Evolutionary conservation across 2,797 vertebrate species (phyloP).

Genomic region (Petrocephalus schoutedeni): DNA sequence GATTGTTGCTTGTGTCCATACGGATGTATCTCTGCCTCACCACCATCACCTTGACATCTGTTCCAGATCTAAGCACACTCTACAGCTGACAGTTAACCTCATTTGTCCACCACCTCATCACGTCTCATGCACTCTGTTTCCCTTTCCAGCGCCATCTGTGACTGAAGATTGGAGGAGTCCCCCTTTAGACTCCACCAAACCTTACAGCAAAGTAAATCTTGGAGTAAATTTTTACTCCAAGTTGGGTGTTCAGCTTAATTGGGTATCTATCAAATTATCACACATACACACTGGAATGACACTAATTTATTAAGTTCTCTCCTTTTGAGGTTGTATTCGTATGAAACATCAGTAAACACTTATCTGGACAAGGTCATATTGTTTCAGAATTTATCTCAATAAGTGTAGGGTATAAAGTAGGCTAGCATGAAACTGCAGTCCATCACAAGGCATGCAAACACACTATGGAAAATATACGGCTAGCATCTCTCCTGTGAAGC

Average conservation of each 20-base stretch:
- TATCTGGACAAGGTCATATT: not conserved
- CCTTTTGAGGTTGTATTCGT: not conserved
- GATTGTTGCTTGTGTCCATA: not conserved
- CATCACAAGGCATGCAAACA: not conserved
- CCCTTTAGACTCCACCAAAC: not conserved
- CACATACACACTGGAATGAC: not conserved
- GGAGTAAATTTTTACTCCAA: not conserved
- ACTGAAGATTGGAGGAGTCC: not conserved
- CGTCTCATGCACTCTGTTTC: not conserved
- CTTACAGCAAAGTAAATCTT: not conserved
- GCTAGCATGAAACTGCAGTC: not conserved
- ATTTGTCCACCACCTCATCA: not conserved
- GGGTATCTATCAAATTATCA: not conserved
- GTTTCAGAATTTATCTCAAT: not conserved
- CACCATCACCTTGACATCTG: not conserved
- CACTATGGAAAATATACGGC: not conserved
- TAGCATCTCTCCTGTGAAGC: not conserved
- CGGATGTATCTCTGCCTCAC: not conserved
- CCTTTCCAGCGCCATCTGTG: not conserved
- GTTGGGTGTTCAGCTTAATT: not conserved
- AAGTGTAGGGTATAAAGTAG: not conserved
- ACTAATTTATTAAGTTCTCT: not conserved
- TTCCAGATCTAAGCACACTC: not conserved
- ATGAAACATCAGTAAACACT: not conserved
- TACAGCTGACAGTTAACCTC: not conserved